Evolutionary conservation across 1,140 invertebrate genomes (phyloP), one percentile per base, ranked within the genome.

Genomic region (Drosophila sp.): DNA sequence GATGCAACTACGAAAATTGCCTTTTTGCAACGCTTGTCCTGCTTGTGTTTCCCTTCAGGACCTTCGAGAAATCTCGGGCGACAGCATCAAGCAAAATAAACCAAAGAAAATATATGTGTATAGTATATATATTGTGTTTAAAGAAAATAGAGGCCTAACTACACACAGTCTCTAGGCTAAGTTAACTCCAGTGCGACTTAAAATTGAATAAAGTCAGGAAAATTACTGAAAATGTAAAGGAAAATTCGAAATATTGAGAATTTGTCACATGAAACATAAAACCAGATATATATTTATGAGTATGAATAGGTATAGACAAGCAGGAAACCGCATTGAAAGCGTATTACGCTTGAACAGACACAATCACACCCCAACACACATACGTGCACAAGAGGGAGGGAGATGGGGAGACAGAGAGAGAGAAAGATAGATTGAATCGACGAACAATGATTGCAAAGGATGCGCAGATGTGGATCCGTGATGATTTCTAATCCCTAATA

Each of bases 401-500:
- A 27, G 6, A 57, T 4, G 32, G 3, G 18, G 21, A 40, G 8
- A 27, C n/a, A 29, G 25, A 13, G 25, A 29, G n/a, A 32, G 25
- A 13, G 32, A n/a, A 11, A 40, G 11, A 16, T 9, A 34, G 9
- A 34, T 13, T 16, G 29, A 41, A 36, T 11, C 8, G n/a, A 38
- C 8, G 14, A 48, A 41, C 34, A 64, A 69, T 53, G 74, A 71
- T 67, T 25, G 45, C 51, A 64, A 50, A 48, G 43, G 34, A 67
- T 67, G 65, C 81, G 50, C 82, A 78, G 71, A 63, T 82, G 65
- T 56, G 62, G 59, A 46, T 51, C 59, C 48, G 62, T 36, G 54
- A 66, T 87, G 81, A 84, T 86, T 82, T 69, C 72, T 86, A 86
- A 86, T 86, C 75, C 78, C 69, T 72, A 78, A 82, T 87, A 86